Conservation (phyloP, 2,888 invertebrate species). For the Fragum fragum region DNA sequence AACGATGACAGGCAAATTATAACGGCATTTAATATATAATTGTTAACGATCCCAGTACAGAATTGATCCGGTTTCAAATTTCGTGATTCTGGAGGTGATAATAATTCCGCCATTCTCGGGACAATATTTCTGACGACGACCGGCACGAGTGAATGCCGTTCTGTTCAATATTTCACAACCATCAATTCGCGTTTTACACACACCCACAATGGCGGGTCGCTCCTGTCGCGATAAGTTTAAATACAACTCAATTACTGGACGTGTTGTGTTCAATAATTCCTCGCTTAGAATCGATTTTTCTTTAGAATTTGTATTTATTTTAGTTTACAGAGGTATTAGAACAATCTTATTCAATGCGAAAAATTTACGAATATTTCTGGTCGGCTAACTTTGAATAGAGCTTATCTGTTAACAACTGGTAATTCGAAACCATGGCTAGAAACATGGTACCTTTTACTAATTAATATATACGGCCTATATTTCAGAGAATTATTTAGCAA, state of each 20-base stretch:
- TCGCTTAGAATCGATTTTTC: constrained; percentile 48
- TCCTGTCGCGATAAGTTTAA: constrained; percentile 66
- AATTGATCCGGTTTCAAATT: constrained; percentile 49
- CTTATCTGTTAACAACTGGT: constrained; percentile 23
- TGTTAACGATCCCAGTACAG: constrained; percentile 14
- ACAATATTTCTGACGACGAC: constrained; percentile 9
- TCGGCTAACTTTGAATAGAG: constrained; percentile 48
- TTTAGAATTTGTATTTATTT: constrained; percentile 51
- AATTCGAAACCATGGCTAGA: constrained; percentile 16
- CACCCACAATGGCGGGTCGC: constrained; percentile 61
- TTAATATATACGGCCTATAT: neutral
- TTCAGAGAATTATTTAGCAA: neutral
- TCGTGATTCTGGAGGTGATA: constrained; percentile 43
- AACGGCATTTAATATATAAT: constrained; percentile 20
- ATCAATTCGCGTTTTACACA: constrained; percentile 64
- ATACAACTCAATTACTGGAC: constrained; percentile 59
- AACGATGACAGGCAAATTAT: neutral
- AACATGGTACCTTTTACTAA: neutral
- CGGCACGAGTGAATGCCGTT: constrained; percentile 27
- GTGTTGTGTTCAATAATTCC: constrained; percentile 51
- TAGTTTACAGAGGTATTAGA: constrained; percentile 42
- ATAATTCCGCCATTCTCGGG: constrained; percentile 7
- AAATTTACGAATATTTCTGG: constrained; percentile 54
- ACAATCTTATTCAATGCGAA: constrained; percentile 37
- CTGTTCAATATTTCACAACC: constrained; percentile 67